Percentiles rank a stretch among this genome's conserved stretches.
Conservation (phyloP, 2,797 vertebrate species). For the Danio tinwini region DNA sequence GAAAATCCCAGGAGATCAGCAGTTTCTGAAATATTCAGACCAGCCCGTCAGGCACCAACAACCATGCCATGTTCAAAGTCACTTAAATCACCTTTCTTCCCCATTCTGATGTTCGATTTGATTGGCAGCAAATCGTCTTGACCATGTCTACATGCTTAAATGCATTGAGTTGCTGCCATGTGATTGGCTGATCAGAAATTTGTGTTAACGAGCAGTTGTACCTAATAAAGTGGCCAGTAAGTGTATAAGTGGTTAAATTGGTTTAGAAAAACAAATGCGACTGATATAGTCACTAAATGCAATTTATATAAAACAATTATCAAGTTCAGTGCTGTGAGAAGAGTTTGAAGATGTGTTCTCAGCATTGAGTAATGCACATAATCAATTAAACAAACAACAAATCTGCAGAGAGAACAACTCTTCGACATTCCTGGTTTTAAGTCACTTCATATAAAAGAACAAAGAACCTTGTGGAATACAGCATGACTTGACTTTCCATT, state of each 20-base stretch:
- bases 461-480: slow-evolving; percentile 10
- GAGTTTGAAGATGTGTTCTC: background rate
- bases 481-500: slow-evolving; percentile 26
- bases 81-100: too few relatives aligned
- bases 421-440: slow-evolving; percentile 11
- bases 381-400: background rate
- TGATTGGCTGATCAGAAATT: too few relatives aligned
- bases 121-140: too few relatives aligned
- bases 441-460: slow-evolving; percentile 15
- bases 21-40: too few relatives aligned
- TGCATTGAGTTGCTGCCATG: too few relatives aligned
- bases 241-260: background rate
- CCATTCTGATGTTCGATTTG: too few relatives aligned
- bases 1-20: too few relatives aligned
- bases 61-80: too few relatives aligned
- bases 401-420: slow-evolving; percentile 1
- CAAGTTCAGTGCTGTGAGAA: slow-evolving; percentile 14
- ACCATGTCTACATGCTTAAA: too few relatives aligned
- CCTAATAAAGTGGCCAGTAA: too few relatives aligned
- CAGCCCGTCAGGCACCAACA: too few relatives aligned
- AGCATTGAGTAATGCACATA: background rate
- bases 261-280: background rate
- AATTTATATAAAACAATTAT: slow-evolving; percentile 7
- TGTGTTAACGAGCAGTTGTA: too few relatives aligned
- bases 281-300: background rate